These are phyloP conservation scores for Mustela nigripes DNA, from an alignment of 2,113 vertebrate genomes.

Conservation along the genomic window DNA sequence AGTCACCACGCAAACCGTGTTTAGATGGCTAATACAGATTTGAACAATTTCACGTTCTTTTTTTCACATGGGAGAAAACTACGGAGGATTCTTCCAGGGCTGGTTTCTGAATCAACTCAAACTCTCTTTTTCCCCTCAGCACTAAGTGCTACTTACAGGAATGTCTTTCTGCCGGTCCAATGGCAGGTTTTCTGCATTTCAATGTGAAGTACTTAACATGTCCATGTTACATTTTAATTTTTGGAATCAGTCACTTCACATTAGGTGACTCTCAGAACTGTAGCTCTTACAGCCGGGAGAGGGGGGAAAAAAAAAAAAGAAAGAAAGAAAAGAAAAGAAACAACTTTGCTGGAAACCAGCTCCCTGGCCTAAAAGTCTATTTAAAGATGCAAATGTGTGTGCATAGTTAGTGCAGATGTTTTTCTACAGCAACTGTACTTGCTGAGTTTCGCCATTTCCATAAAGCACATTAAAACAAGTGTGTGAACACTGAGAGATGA, in stretches of 20 bases:
- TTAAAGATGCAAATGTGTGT: conserved; percentile 90
- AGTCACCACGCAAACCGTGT: conserved; percentile 10
- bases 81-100: conserved; percentile 71
- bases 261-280: conserved; percentile 79
- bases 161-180: conserved; percentile 84
- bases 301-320: not conserved
- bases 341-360: conserved; percentile 83
- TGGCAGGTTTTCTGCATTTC: conserved; percentile 85
- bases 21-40: conserved; percentile 65
- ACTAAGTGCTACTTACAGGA: conserved; percentile 86
- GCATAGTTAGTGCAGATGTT: conserved; percentile 89
- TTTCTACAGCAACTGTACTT: conserved; percentile 87
- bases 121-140: conserved; percentile 55
- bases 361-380: conserved; percentile 85
- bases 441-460: conserved; percentile 92
- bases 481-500: conserved; percentile 98
- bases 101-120: conserved; percentile 74
- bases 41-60: conserved; percentile 65
- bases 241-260: conserved; percentile 87
- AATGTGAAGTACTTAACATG: conserved; percentile 86
- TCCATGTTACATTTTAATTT: conserved; percentile 89
- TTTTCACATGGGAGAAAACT: conserved; percentile 66
- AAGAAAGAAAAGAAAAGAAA: not conserved
- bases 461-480: conserved; percentile 95
- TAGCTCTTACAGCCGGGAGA: conserved; percentile 61